Percentiles rank a stretch among this genome's conserved stretches.
Evolutionary conservation across 2,113 vertebrate genomes (phyloP).

Genomic region (Psittacula cyanocephala): DNA sequence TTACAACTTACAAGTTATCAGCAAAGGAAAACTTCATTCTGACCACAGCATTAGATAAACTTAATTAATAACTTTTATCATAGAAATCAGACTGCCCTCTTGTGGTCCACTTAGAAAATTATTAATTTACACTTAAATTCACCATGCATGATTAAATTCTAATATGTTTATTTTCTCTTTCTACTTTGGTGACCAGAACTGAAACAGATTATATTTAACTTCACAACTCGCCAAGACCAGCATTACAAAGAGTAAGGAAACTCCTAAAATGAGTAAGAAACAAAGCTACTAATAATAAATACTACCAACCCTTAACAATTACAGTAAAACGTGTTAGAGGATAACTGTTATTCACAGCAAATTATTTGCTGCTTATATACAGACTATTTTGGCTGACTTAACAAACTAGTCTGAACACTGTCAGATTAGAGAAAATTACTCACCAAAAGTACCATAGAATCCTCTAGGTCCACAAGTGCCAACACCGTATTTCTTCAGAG

Average conservation of each 20-base stretch:
- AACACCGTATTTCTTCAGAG: slow-evolving; percentile 93
- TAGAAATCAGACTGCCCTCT: slow-evolving; percentile 34
- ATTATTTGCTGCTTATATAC: neutral
- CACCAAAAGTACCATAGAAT: slow-evolving; percentile 98
- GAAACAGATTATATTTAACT: neutral
- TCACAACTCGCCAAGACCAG: neutral
- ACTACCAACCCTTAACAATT: neutral
- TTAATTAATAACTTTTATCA: neutral
- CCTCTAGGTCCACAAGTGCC: slow-evolving; percentile 96
- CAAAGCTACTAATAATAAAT: neutral
- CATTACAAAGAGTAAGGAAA: neutral
- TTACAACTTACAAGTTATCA: neutral
- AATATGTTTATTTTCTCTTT: neutral
- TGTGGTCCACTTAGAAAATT: neutral
- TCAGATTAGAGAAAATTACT: slow-evolving; percentile 33
- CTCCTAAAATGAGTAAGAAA: neutral
- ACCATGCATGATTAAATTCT: neutral
- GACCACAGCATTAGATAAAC: neutral
- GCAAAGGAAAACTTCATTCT: neutral
- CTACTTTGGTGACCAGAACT: neutral
- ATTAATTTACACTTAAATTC: neutral
- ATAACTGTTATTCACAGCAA: neutral
- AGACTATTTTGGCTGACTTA: neutral
- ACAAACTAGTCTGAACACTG: neutral
- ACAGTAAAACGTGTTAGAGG: neutral